Conservation (phyloP, 2,888 invertebrate species). For the Trimorus sp. region DNA sequence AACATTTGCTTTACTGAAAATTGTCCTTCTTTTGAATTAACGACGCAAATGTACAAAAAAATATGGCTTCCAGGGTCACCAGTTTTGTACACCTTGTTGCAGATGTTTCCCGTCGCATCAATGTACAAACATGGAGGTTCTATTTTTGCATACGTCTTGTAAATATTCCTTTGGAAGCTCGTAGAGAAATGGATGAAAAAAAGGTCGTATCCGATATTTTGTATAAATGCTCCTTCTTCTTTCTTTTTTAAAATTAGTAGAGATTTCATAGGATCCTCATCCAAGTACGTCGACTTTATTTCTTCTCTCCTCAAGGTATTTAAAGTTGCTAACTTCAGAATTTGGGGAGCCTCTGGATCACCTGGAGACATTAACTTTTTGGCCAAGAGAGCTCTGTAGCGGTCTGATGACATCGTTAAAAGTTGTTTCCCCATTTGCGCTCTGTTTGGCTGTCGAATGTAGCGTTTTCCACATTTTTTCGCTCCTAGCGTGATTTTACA, state of each 20-base stretch:
- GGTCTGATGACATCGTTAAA: conserved; percentile 62
- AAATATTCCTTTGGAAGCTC: conserved; percentile 27
- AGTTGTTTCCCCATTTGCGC: neutral
- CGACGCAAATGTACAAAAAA: conserved; percentile 24
- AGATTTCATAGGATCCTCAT: conserved; percentile 32
- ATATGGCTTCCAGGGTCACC: conserved; percentile 17
- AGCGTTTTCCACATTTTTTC: conserved; percentile 20
- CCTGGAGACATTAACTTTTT: conserved; percentile 22
- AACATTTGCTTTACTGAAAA: conserved; percentile 36
- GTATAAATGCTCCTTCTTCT: conserved; percentile 17
- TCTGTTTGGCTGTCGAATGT: conserved; percentile 18
- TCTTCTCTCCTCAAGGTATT: conserved; percentile 27
- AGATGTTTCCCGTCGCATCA: conserved; percentile 29
- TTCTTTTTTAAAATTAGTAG: conserved; percentile 26
- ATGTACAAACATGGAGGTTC: conserved; percentile 23
- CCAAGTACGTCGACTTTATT: conserved; percentile 12
- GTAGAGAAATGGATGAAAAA: conserved; percentile 60
- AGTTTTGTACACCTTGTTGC: conserved; percentile 19
- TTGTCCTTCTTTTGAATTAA: conserved; percentile 18
- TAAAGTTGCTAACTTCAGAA: conserved; percentile 13
- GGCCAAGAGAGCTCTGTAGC: neutral
- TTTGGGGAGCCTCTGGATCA: conserved; percentile 37
- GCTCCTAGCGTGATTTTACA: neutral
- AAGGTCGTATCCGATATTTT: conserved; percentile 49
- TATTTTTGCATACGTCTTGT: conserved; percentile 29